phyloP scores from a whole-genome alignment of 2,797 vertebrate genomes.

The Typhlichthys subterraneus region DNA sequence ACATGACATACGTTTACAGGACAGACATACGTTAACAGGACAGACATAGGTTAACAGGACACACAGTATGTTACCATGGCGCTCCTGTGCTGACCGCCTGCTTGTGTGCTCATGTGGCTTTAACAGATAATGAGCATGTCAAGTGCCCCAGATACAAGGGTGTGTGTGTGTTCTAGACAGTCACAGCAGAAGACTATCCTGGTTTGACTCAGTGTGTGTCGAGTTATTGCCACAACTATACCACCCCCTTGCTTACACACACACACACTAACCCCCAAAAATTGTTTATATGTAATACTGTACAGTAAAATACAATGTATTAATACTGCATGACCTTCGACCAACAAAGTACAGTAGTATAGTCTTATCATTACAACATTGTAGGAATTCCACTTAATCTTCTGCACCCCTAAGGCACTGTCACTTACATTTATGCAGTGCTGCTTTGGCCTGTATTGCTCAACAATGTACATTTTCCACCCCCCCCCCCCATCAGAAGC shows the following conservation, averaged over 20 bases:
- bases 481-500: too few relatives aligned
- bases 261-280: not conserved
- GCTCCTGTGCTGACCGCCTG: constrained; percentile 18
- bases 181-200: constrained; percentile 6
- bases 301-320: too few relatives aligned
- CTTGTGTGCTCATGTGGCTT: constrained; percentile 36
- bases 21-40: too few relatives aligned
- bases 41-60: not conserved
- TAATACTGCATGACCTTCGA: too few relatives aligned
- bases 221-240: not conserved
- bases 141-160: constrained; percentile 44
- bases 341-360: too few relatives aligned
- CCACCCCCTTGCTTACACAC: not conserved
- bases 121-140: constrained; percentile 40
- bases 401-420: too few relatives aligned
- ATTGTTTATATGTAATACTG: not conserved
- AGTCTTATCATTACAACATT: too few relatives aligned
- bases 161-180: constrained; percentile 12
- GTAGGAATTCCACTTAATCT: too few relatives aligned
- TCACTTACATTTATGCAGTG: too few relatives aligned
- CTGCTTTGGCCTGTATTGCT: not conserved
- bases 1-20: too few relatives aligned
- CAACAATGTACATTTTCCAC: too few relatives aligned
- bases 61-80: constrained; percentile 21
- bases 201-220: constrained; percentile 32